Percentiles rank a stretch among this genome's conserved stretches.
Evolutionary conservation across 2,888 invertebrate genomes (phyloP).

Genomic region (Polyploca ridens): DNA sequence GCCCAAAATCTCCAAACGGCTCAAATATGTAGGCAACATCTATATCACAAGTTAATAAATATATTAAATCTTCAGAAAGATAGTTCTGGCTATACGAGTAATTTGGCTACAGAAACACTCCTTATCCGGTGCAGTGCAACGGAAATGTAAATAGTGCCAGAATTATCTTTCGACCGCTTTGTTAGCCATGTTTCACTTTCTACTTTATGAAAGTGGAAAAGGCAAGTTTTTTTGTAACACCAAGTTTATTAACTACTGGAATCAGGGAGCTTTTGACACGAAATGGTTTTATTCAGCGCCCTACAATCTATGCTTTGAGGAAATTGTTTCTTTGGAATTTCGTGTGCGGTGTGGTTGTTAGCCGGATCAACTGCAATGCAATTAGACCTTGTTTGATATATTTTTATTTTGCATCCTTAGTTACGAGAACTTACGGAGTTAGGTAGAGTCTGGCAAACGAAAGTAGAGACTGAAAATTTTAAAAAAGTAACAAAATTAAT

Average conservation of each 20-base stretch:
- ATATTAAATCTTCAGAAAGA: too few relatives aligned
- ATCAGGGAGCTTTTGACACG: neutral
- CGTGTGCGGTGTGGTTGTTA: neutral
- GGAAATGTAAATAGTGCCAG: conserved; percentile 8
- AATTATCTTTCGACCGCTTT: conserved; percentile 1
- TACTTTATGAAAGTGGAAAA: neutral
- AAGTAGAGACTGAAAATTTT: too few relatives aligned
- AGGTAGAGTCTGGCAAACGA: too few relatives aligned
- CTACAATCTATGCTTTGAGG: neutral
- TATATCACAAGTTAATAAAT: too few relatives aligned
- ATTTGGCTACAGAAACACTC: neutral
- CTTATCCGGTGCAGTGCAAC: neutral
- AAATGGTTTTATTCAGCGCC: neutral
- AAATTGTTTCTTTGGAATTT: neutral
- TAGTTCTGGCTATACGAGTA: neutral
- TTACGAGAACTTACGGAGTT: too few relatives aligned
- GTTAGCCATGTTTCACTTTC: neutral
- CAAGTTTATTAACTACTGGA: neutral
- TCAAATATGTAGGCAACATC: too few relatives aligned
- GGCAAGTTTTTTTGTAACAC: neutral
- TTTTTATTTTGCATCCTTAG: too few relatives aligned
- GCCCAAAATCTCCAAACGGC: too few relatives aligned
- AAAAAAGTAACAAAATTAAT: too few relatives aligned
- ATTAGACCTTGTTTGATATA: conserved; percentile 1
- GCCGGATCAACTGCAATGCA: conserved; percentile 13